Evolutionary conservation across 2,113 vertebrate genomes (phyloP), one percentile per base, ranked within the genome.

Genomic region (Charina bottae): DNA sequence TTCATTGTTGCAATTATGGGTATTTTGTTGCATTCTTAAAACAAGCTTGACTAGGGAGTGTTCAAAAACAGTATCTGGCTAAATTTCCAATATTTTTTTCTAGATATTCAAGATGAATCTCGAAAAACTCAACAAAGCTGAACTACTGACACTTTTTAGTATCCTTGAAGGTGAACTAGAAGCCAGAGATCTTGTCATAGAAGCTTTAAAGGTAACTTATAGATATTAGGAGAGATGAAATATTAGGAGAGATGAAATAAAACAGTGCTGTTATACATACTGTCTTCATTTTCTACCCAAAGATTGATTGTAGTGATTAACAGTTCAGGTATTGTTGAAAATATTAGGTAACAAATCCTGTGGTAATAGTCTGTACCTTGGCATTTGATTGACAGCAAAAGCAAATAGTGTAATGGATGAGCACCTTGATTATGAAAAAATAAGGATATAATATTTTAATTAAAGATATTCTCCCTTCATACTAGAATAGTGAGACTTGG

Each of bases 131-230:
- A 99, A 98, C 97, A 99, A 99, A 95, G 97, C 98, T 88, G 99
- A 99, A 95, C 95, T 99, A 94, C 97, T 99, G 96, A 98, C 98
- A 33, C 98, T 99, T 24, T 99, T 99, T 92, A 99, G 99, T 96
- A 98, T 99, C 95, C 98, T 99, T 92, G 99, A 99, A 94, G 99
- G 99, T 94, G 99, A 99, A 93, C 97, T 99, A 94, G 99, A 99
- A 97, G 99, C 99, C 49, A 97, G 98, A 91, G 99, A 99, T 95
- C 97, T 99, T 89, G 98, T 99, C 96, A 99, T 99, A 87, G 99
- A 99, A 95, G 98, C 98, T 92, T 98, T 99, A 92, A 99, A 98
- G 98, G 99, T 99, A 98, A n/a, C 96, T 54, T 95, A 91, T 42
- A 88, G 88, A 89, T 62, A 85, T 23, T 6, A 59, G 62, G 2